These are phyloP conservation scores for Malaclemys terrapin DNA, from an alignment of 2,113 vertebrate species.

Conservation along the genomic window DNA sequence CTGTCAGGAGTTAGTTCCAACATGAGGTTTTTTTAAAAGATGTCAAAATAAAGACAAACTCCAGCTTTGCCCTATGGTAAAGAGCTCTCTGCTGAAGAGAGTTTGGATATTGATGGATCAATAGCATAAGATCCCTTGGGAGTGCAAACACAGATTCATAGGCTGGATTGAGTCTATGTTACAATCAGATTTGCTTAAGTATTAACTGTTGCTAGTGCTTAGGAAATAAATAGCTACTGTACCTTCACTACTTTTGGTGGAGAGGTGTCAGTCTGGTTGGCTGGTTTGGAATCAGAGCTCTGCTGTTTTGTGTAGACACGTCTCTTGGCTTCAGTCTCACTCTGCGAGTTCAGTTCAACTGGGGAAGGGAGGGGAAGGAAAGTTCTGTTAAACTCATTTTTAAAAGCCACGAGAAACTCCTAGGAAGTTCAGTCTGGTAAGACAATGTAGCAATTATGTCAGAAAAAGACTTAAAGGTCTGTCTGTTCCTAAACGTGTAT, in stretches of 20 bases:
- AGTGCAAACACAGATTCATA: neutral
- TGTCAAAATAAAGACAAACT: no score
- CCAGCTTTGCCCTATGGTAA: no score
- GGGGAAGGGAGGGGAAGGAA: neutral
- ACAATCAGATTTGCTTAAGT: neutral
- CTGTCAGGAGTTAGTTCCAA: neutral
- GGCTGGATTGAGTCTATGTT: neutral
- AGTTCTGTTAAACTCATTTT: neutral
- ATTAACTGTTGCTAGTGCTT: neutral
- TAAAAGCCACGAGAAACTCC: neutral
- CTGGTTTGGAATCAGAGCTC: conserved; percentile 67
- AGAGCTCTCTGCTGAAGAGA: neutral
- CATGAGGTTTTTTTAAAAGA: neutral
- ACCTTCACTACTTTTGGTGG: conserved; percentile 80
- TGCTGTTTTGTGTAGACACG: conserved; percentile 67
- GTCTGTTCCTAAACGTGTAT: neutral
- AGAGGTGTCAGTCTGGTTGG: conserved; percentile 72
- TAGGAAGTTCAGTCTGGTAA: neutral
- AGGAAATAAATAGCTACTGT: neutral
- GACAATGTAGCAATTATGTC: neutral
- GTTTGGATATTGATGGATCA: neutral
- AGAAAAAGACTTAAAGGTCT: neutral
- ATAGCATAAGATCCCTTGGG: neutral
- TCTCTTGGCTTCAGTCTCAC: conserved; percentile 67
- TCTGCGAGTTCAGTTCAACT: conserved; percentile 58